Conservation (phyloP, 2,888 invertebrate genomes). For the Sphecodes monilicornis region DNA sequence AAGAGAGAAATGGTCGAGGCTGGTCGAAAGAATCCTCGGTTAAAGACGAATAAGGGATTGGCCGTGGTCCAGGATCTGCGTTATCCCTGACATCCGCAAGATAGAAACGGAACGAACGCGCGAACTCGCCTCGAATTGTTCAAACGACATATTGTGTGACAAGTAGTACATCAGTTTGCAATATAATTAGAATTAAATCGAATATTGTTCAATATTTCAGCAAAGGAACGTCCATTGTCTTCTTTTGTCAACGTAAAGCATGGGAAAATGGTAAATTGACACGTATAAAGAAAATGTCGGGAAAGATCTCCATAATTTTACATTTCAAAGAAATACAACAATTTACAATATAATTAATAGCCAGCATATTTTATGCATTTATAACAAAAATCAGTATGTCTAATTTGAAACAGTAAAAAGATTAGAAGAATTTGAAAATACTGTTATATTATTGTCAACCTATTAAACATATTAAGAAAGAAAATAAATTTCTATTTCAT, state of each 20-base stretch:
- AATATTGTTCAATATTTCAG: not conserved
- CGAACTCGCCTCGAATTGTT: constrained; percentile 72
- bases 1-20: constrained; percentile 15
- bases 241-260: not conserved
- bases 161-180: not conserved
- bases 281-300: no score
- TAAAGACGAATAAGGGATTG: constrained; percentile 53
- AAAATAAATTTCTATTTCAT: no score
- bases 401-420: no score
- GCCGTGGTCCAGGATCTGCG: constrained; percentile 51
- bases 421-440: no score
- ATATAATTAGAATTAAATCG: not conserved
- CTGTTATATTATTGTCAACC: no score
- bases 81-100: constrained; percentile 16
- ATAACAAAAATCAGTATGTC: no score
- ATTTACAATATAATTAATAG: no score
- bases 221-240: not conserved
- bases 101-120: constrained; percentile 12
- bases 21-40: constrained; percentile 17
- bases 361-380: no score
- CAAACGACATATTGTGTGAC: not conserved
- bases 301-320: no score
- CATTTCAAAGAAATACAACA: no score
- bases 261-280: no score
- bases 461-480: no score